Percentiles rank a stretch among this genome's conserved stretches.
These are phyloP conservation scores for Probaryconus sp. DNA, from an alignment of 1,140 invertebrate genomes.

Conservation along the genomic window DNA sequence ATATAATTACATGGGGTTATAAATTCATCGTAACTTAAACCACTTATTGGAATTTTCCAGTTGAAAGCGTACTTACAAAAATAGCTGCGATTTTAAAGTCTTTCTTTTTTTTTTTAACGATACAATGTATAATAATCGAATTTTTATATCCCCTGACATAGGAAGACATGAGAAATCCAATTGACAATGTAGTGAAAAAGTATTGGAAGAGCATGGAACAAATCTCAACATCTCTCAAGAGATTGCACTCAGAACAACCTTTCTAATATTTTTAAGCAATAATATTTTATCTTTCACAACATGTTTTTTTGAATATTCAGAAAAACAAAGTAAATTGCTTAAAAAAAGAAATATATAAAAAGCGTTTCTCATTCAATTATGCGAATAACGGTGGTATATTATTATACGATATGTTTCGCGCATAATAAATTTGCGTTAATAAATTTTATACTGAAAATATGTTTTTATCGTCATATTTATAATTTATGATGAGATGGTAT, in stretches of 20 bases:
- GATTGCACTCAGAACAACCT: slow-evolving; percentile 48
- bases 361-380: too few relatives aligned
- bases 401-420: too few relatives aligned
- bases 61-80: slow-evolving; percentile 31
- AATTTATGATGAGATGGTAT: too few relatives aligned
- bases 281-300: slow-evolving; percentile 48
- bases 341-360: background rate
- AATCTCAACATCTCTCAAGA: slow-evolving; percentile 51
- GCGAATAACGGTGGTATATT: too few relatives aligned
- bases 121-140: slow-evolving; percentile 52
- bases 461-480: too few relatives aligned
- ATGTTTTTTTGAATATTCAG: slow-evolving; percentile 49
- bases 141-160: slow-evolving; percentile 47
- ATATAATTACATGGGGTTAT: slow-evolving; percentile 1
- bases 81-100: slow-evolving; percentile 20
- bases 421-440: too few relatives aligned
- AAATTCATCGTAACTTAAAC: slow-evolving; percentile 17
- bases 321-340: background rate
- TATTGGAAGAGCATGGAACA: slow-evolving; percentile 47
- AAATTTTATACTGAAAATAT: too few relatives aligned
- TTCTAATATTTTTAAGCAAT: slow-evolving; percentile 52
- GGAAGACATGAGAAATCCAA: slow-evolving; percentile 52
- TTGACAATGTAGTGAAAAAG: slow-evolving; percentile 46
- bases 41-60: slow-evolving; percentile 14
- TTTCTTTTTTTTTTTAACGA: slow-evolving; percentile 11